phyloP scores from a whole-genome alignment of 1,140 invertebrate species.

The Trichonephila clavipes region DNA sequence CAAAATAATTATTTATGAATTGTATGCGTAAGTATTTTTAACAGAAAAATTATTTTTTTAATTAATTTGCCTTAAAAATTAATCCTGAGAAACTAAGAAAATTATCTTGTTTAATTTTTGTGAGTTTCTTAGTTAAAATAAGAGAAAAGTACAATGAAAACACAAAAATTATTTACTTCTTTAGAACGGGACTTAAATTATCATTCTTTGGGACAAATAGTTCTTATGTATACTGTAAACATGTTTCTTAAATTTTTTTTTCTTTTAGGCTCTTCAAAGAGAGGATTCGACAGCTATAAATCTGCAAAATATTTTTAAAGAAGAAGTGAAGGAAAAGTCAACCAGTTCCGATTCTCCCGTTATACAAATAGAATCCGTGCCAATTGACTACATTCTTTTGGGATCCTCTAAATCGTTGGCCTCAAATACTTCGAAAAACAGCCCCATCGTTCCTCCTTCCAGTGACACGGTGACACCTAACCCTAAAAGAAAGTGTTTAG shows the following conservation, averaged over 20 bases:
- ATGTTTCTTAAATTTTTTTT: neutral
- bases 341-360: neutral
- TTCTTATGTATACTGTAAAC: no score
- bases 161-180: no score
- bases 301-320: neutral
- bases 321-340: neutral
- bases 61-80: no score
- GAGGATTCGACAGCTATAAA: neutral
- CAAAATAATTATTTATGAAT: no score
- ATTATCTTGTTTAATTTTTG: no score
- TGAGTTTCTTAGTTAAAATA: no score
- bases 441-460: conserved; percentile 7
- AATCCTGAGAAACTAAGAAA: no score
- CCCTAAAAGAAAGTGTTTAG: conserved; percentile 13
- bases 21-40: no score
- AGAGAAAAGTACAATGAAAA: no score
- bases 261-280: neutral
- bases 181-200: no score
- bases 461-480: conserved; percentile 57
- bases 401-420: neutral
- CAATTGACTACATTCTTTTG: neutral
- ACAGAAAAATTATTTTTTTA: no score
- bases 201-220: no score
- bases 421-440: conserved; percentile 1
- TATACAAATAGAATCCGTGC: neutral